phyloP scores from a whole-genome alignment of 2,113 vertebrate species.

The Cinclus cinclus region DNA sequence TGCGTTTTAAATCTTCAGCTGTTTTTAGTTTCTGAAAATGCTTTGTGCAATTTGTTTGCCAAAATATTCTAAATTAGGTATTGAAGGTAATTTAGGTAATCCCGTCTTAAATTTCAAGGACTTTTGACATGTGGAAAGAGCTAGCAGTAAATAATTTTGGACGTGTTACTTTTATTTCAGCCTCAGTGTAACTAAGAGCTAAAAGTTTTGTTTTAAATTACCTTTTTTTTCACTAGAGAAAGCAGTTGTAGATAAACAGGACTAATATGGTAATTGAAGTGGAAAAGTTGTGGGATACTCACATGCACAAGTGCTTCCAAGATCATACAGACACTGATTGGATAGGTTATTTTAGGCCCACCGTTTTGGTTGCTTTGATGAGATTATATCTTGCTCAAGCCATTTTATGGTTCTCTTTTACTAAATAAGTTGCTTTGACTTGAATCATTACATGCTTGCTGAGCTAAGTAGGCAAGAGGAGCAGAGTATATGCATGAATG shows the following conservation, averaged over 20 bases:
- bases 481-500: background rate
- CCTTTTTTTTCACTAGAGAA: background rate
- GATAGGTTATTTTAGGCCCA: background rate
- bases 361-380: background rate
- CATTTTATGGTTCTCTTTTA: background rate
- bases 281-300: background rate
- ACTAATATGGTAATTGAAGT: background rate
- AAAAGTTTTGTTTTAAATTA: background rate
- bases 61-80: background rate
- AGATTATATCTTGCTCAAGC: background rate
- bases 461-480: background rate
- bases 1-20: background rate
- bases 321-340: background rate
- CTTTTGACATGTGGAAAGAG: background rate
- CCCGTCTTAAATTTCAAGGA: background rate
- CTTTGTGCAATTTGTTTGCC: background rate
- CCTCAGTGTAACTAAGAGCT: background rate
- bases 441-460: background rate
- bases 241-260: background rate
- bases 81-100: background rate
- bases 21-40: background rate
- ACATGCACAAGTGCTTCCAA: background rate
- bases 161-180: background rate
- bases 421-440: background rate
- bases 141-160: background rate